phyloP scores from a whole-genome alignment of 1,140 invertebrate species.

The Drosophila novamexicana region DNA sequence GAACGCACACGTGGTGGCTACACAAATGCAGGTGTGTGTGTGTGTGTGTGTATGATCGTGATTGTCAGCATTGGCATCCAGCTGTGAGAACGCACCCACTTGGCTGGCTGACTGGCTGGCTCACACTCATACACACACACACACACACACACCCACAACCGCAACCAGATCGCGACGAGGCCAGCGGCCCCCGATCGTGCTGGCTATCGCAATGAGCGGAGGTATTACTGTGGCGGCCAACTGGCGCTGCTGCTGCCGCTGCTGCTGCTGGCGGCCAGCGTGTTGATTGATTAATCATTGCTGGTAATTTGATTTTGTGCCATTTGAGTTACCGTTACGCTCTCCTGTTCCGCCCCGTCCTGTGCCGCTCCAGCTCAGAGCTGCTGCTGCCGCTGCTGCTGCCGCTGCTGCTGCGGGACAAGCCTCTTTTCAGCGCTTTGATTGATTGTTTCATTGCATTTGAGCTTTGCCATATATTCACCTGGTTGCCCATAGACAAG shows the following conservation, averaged over 20 bases:
- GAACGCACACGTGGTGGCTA: constrained; percentile 74
- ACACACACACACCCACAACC: constrained; percentile 48
- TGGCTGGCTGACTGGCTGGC: constrained; percentile 34
- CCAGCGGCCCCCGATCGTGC: constrained; percentile 59
- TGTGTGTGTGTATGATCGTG: constrained; percentile 54
- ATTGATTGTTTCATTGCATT: constrained; percentile 82
- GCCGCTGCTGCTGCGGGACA: constrained; percentile 32
- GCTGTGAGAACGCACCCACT: constrained; percentile 81
- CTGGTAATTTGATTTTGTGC: constrained; percentile 80
- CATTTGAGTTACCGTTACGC: constrained; percentile 77
- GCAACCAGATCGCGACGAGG: constrained; percentile 61
- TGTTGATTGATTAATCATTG: constrained; percentile 82
- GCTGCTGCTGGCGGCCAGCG: constrained; percentile 5
- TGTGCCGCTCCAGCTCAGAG: constrained; percentile 13
- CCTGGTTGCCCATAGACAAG: constrained; percentile 52
- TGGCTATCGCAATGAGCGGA: constrained; percentile 34
- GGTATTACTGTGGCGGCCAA: neutral
- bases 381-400: neutral
- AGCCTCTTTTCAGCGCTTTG: constrained; percentile 74
- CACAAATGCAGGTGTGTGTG: constrained; percentile 63
- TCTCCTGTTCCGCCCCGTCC: neutral
- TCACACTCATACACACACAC: constrained; percentile 48
- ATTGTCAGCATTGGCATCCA: constrained; percentile 71
- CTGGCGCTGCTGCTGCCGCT: no score
- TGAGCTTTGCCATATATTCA: constrained; percentile 72